Conservation (phyloP, 2,888 invertebrate species). For the Drosophila crucigera region DNA sequence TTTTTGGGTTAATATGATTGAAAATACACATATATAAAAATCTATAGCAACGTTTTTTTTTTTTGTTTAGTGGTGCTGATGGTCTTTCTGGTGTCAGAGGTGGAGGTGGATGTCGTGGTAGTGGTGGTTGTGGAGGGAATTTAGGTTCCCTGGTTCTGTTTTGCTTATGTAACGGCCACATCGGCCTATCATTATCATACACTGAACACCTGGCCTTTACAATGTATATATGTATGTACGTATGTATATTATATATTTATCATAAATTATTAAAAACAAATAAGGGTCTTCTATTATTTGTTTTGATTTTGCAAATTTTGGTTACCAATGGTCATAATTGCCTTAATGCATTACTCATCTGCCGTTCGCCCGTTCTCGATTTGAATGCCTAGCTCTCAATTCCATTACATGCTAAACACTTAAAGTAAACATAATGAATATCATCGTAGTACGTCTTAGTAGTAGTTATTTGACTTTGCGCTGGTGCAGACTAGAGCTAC, state of each 20-base stretch:
- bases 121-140: slow-evolving; percentile 43
- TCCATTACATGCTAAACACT: slow-evolving; percentile 75
- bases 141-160: slow-evolving; percentile 48
- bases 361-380: slow-evolving; percentile 23
- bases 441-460: slow-evolving; percentile 76
- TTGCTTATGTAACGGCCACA: slow-evolving; percentile 6
- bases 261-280: slow-evolving; percentile 47
- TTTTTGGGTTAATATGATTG: slow-evolving; percentile 32
- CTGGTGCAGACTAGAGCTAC: slow-evolving; percentile 85
- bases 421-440: slow-evolving; percentile 74
- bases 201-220: slow-evolving; percentile 44
- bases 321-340: slow-evolving; percentile 31
- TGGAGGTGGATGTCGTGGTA: slow-evolving; percentile 1
- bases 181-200: slow-evolving; percentile 12
- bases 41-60: slow-evolving; percentile 14
- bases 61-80: slow-evolving; percentile 32
- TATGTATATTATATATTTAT: slow-evolving; percentile 14
- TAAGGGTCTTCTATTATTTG: slow-evolving; percentile 25
- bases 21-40: slow-evolving; percentile 23
- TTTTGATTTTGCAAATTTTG: slow-evolving; percentile 7
- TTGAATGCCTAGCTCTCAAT: slow-evolving; percentile 59
- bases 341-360: slow-evolving; percentile 15
- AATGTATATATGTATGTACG: neutral
- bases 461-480: slow-evolving; percentile 85
- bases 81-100: slow-evolving; percentile 24